Percentiles rank a stretch among this genome's conserved stretches.
Conservation (phyloP, 1,140 invertebrate genomes). For the Drosophila nannoptera region DNA sequence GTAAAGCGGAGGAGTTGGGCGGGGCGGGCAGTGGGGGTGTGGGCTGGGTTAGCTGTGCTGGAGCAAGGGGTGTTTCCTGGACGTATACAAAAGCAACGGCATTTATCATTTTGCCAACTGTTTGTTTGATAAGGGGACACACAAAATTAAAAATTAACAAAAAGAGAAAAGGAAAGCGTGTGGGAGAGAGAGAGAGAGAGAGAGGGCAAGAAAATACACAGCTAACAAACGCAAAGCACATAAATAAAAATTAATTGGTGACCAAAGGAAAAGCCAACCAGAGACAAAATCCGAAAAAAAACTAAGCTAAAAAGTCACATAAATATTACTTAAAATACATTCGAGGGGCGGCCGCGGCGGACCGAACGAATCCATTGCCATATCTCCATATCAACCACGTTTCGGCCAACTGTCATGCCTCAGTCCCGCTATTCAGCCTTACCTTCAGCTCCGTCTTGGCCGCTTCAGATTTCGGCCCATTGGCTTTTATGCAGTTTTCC, state of each 20-base stretch:
- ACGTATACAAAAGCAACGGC: slow-evolving; percentile 52
- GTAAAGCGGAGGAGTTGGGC: no score
- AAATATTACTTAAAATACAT: slow-evolving; percentile 74
- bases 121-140: slow-evolving; percentile 75
- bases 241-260: slow-evolving; percentile 67
- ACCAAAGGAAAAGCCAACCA: slow-evolving; percentile 32
- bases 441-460: no score
- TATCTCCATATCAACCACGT: not conserved
- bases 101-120: slow-evolving; percentile 78
- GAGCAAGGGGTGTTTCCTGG: slow-evolving; percentile 28
- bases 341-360: slow-evolving; percentile 48
- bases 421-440: no score
- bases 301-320: slow-evolving; percentile 34
- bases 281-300: slow-evolving; percentile 11
- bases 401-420: not conserved
- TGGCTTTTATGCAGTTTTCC: no score
- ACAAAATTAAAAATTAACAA: slow-evolving; percentile 30
- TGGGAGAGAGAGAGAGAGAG: no score
- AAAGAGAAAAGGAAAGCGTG: slow-evolving; percentile 13
- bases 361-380: slow-evolving; percentile 25
- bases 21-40: not conserved
- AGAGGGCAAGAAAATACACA: slow-evolving; percentile 19
- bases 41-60: not conserved
- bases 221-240: slow-evolving; percentile 42
- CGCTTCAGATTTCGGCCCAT: no score